Evolutionary conservation across 2,797 vertebrate species (phyloP), one percentile per base, ranked within the genome.

Genomic region (Silurus lanzhouensis): DNA sequence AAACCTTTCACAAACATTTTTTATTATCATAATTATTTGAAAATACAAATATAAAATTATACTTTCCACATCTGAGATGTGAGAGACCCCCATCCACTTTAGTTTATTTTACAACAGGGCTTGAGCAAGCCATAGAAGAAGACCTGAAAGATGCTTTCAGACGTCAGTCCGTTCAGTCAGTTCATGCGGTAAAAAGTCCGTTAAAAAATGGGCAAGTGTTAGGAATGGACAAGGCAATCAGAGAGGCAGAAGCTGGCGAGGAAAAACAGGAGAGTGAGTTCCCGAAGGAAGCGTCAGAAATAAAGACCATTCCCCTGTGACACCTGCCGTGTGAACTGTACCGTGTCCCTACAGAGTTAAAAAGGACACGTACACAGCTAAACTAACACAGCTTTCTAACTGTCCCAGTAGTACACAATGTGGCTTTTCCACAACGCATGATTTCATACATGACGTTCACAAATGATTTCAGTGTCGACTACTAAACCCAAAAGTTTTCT

Each of bases 41-140:
- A 97, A 97, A 97, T 97, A 97, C 96, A 97, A 97, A 97, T 97
- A 97, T 97, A 97, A 97, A 97, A 97, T 96, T 97, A 97, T 97
- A 97, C 96, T 97, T 97, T 97, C 96, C 96, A 96, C 96, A 97
- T 97, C 96, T 96, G 96, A 95, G 96, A 97, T 97, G 96, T 97
- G 96, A 97, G 96, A 97, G 96, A 97, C 95, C 96, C 96, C 96
- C 96, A 97, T 97, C 96, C 96, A 96, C 95, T 93, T 96, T 86
- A 88, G 82, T 90, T 88, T 95, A 95, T 95, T 96, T 96, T 97
- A 97, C 96, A 97, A 96, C 95, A 96, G 95, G 96, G 96, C 96
- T 97, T 96, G 89, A 94, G 96, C 94, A 96, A 97, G 96, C 96
- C 96, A 92, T 96, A 96, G 95, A 96, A 96, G 96, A 96, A 96